Evolutionary conservation across 2,888 invertebrate species (phyloP), one percentile per base, ranked within the genome.

Genomic region (Keiferia lycopersicella): DNA sequence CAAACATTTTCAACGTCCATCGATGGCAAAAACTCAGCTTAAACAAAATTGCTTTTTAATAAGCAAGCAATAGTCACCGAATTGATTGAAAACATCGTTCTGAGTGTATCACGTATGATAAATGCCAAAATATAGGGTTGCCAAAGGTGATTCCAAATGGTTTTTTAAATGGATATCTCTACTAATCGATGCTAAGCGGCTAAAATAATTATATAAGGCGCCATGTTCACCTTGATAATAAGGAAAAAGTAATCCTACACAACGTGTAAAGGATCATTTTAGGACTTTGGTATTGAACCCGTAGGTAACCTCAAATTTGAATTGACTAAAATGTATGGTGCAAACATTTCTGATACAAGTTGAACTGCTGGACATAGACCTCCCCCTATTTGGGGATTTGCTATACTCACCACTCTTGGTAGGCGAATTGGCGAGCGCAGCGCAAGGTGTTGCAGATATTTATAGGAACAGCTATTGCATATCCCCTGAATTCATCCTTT

Each of bases 121-220:
- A 59, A 59, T 6, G n/a, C 14, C 16, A 59, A 59, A 63, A 39
- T 59, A 18, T 39, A 41, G 64, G 66, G 65, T 68, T 65, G 45
- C 10, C n/a, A 14, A 66, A 70, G 71, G 74, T 74, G 68, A 73
- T 61, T 64, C 67, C 66, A 71, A 76, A 79, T 78, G 72, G 73
- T 76, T 69, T 75, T 76, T 74, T 73, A 74, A 76, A 76, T 60
- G 75, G 73, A 75, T 77, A 76, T 75, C 69, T 69, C 70, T 65
- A 63, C 67, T 68, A 64, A 66, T 66, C 64, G 67, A 65, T 63
- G 64, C 56, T 63, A 59, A 63, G 45, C 45, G 65, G 68, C 41
- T 53, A 64, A 64, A 67, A 73, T 22, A 22, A 73, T 67, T 63
- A 70, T 68, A 66, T 62, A 64, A 61, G 68, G 68, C 70, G 62